Conservation (phyloP, 2,888 invertebrate genomes). For the Halictus quadricinctus region DNA sequence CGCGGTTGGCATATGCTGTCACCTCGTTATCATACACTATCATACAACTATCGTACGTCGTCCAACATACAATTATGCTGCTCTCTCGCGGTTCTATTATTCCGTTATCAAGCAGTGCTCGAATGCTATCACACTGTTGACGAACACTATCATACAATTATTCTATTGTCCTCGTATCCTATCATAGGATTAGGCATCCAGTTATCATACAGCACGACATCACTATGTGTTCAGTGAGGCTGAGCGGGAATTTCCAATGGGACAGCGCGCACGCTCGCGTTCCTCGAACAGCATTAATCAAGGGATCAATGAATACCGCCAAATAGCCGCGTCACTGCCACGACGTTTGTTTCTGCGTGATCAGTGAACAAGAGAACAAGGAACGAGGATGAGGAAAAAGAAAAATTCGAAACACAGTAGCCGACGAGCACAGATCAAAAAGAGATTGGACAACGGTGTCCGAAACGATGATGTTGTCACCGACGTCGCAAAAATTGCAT, state of each 20-base stretch:
- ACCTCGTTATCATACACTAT: not conserved
- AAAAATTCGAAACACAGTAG: not conserved
- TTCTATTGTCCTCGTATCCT: not conserved
- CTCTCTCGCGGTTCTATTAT: not conserved
- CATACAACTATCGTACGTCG: not conserved
- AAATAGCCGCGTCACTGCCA: slow-evolving; percentile 71
- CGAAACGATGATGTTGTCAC: not conserved
- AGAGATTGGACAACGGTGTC: not conserved
- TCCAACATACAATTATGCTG: not conserved
- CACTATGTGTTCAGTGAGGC: not conserved
- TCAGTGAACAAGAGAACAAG: not conserved
- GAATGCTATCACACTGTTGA: not conserved
- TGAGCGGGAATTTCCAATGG: not conserved
- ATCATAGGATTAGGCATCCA: not conserved
- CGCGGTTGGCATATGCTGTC: no score
- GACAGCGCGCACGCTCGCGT: not conserved
- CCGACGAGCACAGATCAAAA: slow-evolving; percentile 7
- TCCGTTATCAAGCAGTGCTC: not conserved
- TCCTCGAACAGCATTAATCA: not conserved
- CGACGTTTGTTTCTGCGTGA: slow-evolving; percentile 39
- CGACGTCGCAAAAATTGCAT: slow-evolving; percentile 56
- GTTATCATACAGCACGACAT: not conserved
- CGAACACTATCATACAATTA: not conserved
- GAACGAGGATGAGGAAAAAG: not conserved
- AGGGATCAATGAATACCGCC: slow-evolving; percentile 63